Percentiles rank a stretch among this genome's conserved stretches.
These are phyloP conservation scores for Cetoscarus ocellatus DNA, from an alignment of 2,797 vertebrate species.

Conservation along the genomic window DNA sequence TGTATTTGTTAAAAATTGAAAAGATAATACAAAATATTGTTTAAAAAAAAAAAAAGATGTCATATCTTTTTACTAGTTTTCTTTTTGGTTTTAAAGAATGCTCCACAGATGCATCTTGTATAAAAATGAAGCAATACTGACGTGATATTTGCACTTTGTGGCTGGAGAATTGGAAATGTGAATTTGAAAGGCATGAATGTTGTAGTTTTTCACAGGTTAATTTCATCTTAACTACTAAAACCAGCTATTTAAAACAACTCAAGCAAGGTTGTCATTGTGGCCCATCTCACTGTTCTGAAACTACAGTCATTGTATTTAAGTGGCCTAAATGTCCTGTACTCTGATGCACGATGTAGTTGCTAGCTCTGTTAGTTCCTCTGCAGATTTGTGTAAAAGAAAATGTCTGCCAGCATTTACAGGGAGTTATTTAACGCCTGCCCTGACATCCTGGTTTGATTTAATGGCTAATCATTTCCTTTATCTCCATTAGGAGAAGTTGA, in stretches of 20 bases:
- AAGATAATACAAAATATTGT: too few relatives aligned
- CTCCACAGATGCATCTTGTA: conserved; percentile 20
- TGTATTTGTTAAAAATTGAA: too few relatives aligned
- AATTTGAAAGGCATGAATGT: conserved; percentile 2
- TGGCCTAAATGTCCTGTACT: not conserved
- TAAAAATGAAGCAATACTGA: conserved; percentile 44
- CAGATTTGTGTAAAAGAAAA: conserved; percentile 7
- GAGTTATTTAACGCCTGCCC: not conserved
- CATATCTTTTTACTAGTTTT: conserved; percentile 16
- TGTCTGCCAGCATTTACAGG: conserved; percentile 12
- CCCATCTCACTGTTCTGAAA: conserved; percentile 8
- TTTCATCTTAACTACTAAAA: not conserved
- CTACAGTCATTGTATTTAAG: conserved; percentile 5
- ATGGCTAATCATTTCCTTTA: conserved; percentile 34
- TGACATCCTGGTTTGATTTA: conserved; percentile 11
- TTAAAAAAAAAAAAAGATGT: too few relatives aligned
- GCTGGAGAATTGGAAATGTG: not conserved
- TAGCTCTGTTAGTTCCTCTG: conserved; percentile 27
- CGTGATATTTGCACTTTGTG: not conserved
- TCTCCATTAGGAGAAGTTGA: not conserved
- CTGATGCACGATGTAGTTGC: conserved; percentile 8
- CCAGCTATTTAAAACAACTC: not conserved
- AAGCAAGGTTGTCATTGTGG: not conserved
- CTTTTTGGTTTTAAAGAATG: conserved; percentile 15
- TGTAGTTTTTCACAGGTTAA: not conserved